Conservation (phyloP, 2,113 vertebrate species). For the Oreochromis spilurus region DNA sequence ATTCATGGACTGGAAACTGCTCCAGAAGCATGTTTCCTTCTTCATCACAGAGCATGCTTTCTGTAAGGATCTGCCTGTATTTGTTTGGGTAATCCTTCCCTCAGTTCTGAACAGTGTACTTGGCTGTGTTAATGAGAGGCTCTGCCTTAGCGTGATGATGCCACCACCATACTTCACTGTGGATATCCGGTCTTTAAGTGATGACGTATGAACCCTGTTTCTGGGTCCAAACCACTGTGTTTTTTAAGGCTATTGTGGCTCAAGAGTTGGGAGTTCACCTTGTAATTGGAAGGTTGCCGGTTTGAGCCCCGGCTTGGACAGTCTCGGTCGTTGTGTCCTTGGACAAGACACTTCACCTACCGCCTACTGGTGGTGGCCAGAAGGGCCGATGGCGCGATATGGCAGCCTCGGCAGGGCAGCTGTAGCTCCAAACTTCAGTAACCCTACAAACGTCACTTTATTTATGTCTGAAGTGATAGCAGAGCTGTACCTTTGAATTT, state of each 20-base stretch:
- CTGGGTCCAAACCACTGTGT: not conserved
- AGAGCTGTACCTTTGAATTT: rapidly evolving
- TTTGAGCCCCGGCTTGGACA: too few species aligned
- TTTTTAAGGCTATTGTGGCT: not conserved
- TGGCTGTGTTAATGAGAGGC: not conserved
- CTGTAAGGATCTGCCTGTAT: not conserved
- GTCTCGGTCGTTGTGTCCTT: too few species aligned
- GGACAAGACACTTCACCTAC: too few species aligned
- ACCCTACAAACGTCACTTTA: rapidly evolving
- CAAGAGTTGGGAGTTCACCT: too few species aligned
- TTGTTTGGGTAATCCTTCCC: not conserved
- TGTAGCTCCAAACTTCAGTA: not conserved
- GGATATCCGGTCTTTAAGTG: not conserved
- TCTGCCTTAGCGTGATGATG: not conserved
- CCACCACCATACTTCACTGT: not conserved
- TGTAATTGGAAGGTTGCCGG: too few species aligned
- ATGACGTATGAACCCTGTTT: not conserved
- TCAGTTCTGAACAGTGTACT: not conserved
- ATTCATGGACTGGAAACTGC: not conserved
- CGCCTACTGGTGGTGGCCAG: too few species aligned
- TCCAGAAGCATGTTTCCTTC: not conserved
- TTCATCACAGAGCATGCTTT: rapidly evolving
- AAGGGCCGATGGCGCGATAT: too few species aligned
- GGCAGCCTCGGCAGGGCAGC: too few species aligned
- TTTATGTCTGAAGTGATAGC: not conserved